Conservation (phyloP, 2,113 vertebrate species). For the Ammodytes marinus region DNA sequence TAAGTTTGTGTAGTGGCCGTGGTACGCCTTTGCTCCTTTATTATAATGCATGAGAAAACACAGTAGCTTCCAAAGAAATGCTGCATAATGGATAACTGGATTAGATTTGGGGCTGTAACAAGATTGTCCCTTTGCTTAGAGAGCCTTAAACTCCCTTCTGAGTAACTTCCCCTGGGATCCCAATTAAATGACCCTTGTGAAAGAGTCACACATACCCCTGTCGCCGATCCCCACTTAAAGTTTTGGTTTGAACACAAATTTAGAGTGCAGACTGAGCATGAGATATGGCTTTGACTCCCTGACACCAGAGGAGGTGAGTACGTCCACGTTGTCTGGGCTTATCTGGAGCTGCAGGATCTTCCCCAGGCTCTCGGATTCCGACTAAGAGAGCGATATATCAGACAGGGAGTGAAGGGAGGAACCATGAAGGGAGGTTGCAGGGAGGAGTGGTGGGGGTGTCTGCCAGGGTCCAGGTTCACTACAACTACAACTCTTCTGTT, state of each 20-base stretch:
- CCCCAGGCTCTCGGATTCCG: slow-evolving; percentile 54
- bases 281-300: slow-evolving; percentile 72
- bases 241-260: slow-evolving; percentile 29
- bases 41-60: slow-evolving; percentile 42
- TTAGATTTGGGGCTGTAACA: slow-evolving; percentile 28
- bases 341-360: slow-evolving; percentile 73
- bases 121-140: slow-evolving; percentile 38
- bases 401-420: slow-evolving; percentile 63
- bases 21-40: slow-evolving; percentile 32
- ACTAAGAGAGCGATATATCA: slow-evolving; percentile 63
- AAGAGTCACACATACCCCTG: background rate
- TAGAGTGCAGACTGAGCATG: slow-evolving; percentile 11
- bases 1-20: slow-evolving; percentile 2
- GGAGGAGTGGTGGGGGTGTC: slow-evolving; percentile 43
- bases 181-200: slow-evolving; percentile 56
- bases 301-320: slow-evolving; percentile 66
- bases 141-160: slow-evolving; percentile 41
- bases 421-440: slow-evolving; percentile 44
- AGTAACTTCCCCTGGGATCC: slow-evolving; percentile 42
- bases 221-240: background rate
- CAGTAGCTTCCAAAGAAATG: slow-evolving; percentile 40
- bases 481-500: slow-evolving; percentile 56
- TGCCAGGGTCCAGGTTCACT: slow-evolving; percentile 62
- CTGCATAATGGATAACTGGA: slow-evolving; percentile 56
- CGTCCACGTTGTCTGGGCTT: slow-evolving; percentile 72